phyloP scores from a whole-genome alignment of 2,888 invertebrate species.

The Hirtodrosophila alboralis region DNA sequence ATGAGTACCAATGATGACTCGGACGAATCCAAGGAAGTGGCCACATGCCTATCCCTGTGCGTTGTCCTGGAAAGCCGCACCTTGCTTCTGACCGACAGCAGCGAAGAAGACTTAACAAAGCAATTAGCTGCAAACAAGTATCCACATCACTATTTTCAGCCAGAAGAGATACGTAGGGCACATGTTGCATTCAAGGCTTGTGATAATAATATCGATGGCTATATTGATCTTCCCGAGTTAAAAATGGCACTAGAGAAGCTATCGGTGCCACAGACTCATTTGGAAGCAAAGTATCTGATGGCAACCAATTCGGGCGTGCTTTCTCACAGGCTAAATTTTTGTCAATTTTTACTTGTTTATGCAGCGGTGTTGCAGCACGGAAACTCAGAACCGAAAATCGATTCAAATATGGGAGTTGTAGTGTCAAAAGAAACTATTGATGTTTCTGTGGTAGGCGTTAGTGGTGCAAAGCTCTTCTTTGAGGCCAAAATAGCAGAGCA shows the following conservation, averaged over 20 bases:
- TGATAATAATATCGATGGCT: slow-evolving; percentile 42
- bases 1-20: neutral
- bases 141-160: slow-evolving; percentile 20
- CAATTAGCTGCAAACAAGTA: no score
- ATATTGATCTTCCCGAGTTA: slow-evolving; percentile 36
- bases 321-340: slow-evolving; percentile 37
- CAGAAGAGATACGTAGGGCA: slow-evolving; percentile 40
- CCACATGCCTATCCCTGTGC: slow-evolving; percentile 14
- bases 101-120: slow-evolving; percentile 25
- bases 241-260: slow-evolving; percentile 56
- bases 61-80: slow-evolving; percentile 33
- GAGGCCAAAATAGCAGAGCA: slow-evolving; percentile 49
- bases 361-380: slow-evolving; percentile 18
- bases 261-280: slow-evolving; percentile 59
- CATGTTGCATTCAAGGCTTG: slow-evolving; percentile 27
- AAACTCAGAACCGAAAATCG: neutral
- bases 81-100: slow-evolving; percentile 29
- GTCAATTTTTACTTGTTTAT: slow-evolving; percentile 45
- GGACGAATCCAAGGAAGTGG: neutral
- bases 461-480: slow-evolving; percentile 52
- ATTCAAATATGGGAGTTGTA: neutral
- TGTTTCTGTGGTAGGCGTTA: slow-evolving; percentile 41
- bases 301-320: slow-evolving; percentile 22
- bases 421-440: slow-evolving; percentile 4
- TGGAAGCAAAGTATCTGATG: slow-evolving; percentile 46